Evolutionary conservation across 1,140 invertebrate species (phyloP).

Genomic region (Drosophila kurseongensis): DNA sequence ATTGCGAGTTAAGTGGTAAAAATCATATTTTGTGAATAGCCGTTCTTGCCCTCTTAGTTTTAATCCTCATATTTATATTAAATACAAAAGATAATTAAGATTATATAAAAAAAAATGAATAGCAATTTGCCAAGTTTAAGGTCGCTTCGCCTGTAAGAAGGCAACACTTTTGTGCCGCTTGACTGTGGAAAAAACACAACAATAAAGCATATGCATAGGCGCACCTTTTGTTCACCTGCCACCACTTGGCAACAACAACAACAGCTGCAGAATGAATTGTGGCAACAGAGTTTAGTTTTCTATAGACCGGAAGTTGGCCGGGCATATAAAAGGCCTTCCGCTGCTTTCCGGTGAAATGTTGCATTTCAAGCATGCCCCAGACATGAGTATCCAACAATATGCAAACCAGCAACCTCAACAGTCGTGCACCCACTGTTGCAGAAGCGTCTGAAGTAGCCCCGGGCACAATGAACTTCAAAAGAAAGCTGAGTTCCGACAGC

Average conservation of each 20-base stretch:
- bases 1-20: too few relatives aligned
- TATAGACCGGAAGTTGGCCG: slow-evolving; percentile 71
- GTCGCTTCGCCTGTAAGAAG: slow-evolving; percentile 38
- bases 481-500: slow-evolving; percentile 9
- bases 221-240: slow-evolving; percentile 60
- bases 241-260: slow-evolving; percentile 47
- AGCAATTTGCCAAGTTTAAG: slow-evolving; percentile 63
- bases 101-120: too few relatives aligned
- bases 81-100: too few relatives aligned
- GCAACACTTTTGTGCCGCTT: slow-evolving; percentile 58
- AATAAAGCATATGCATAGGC: slow-evolving; percentile 67
- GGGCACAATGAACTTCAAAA: slow-evolving; percentile 41
- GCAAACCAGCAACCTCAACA: slow-evolving; percentile 30
- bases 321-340: slow-evolving; percentile 78
- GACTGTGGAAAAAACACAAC: slow-evolving; percentile 39
- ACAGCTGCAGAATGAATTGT: slow-evolving; percentile 5
- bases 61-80: too few relatives aligned
- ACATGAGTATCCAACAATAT: slow-evolving; percentile 60
- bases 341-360: slow-evolving; percentile 78
- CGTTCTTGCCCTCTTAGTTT: too few relatives aligned
- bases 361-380: slow-evolving; percentile 70
- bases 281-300: slow-evolving; percentile 61
- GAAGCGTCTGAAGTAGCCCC: slow-evolving; percentile 41
- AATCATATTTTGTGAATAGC: too few relatives aligned
- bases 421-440: slow-evolving; percentile 21